Conservation (phyloP, 2,888 invertebrate genomes). For the Plutella xylostella region DNA sequence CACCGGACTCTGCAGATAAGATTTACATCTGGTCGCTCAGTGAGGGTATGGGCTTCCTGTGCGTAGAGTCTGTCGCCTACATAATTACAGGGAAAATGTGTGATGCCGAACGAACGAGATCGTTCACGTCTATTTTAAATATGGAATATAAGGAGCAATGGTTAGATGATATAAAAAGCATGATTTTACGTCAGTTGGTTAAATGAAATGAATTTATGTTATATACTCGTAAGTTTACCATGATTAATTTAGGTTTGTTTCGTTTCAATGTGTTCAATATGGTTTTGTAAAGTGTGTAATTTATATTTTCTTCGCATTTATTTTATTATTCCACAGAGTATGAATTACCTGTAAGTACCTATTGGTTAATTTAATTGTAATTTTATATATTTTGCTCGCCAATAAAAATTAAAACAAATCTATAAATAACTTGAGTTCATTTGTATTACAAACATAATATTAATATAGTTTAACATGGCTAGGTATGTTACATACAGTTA, state of each 20-base stretch:
- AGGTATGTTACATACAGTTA: too few species aligned
- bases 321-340: not conserved
- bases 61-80: slow-evolving; percentile 71
- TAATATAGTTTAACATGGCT: too few species aligned
- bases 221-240: too few species aligned
- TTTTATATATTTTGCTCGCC: too few species aligned
- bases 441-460: too few species aligned
- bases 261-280: not conserved
- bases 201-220: slow-evolving; percentile 20
- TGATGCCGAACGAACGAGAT: slow-evolving; percentile 46
- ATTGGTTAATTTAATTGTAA: too few species aligned
- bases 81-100: slow-evolving; percentile 63
- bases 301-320: not conserved
- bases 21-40: slow-evolving; percentile 72
- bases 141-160: slow-evolving; percentile 66
- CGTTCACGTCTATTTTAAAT: slow-evolving; percentile 59
- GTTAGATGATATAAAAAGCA: slow-evolving; percentile 64
- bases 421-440: too few species aligned
- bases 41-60: slow-evolving; percentile 71
- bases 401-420: too few species aligned
- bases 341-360: too few species aligned
- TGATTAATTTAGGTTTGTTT: not conserved
- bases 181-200: slow-evolving; percentile 49
- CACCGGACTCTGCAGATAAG: slow-evolving; percentile 57
- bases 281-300: not conserved